Conservation (phyloP, 1,140 invertebrate genomes). For the Choristoneura fumiferana region DNA sequence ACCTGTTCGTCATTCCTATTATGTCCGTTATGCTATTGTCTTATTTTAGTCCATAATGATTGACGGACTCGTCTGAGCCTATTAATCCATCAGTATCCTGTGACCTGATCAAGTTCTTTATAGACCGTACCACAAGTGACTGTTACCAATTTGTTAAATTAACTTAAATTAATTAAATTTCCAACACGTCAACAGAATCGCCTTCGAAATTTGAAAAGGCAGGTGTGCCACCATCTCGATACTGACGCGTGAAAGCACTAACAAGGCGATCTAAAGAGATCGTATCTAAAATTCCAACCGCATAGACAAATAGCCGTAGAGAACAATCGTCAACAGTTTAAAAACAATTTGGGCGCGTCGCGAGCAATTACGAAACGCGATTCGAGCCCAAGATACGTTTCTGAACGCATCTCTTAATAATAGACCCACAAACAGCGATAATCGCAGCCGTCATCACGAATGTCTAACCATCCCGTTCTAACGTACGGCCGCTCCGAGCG, state of each 20-base stretch:
- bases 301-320: conserved; percentile 72
- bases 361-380: conserved; percentile 70
- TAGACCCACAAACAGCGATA: conserved; percentile 57
- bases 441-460: conserved; percentile 58
- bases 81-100: too few species aligned
- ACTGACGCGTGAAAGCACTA: conserved; percentile 14
- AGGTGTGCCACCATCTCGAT: neutral
- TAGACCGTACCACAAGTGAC: too few species aligned
- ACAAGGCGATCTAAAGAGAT: conserved; percentile 34
- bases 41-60: too few species aligned
- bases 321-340: conserved; percentile 72
- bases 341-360: conserved; percentile 72
- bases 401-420: conserved; percentile 72
- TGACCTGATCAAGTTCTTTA: too few species aligned
- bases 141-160: too few species aligned
- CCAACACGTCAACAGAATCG: neutral
- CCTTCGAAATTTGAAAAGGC: too few species aligned
- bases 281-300: conserved; percentile 49
- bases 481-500: conserved; percentile 20
- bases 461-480: conserved; percentile 39
- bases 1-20: too few species aligned
- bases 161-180: neutral
- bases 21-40: too few species aligned
- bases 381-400: conserved; percentile 54
- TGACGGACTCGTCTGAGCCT: too few species aligned